Conservation (phyloP, 2,797 vertebrate species). For the Denticeps clupeoides region DNA sequence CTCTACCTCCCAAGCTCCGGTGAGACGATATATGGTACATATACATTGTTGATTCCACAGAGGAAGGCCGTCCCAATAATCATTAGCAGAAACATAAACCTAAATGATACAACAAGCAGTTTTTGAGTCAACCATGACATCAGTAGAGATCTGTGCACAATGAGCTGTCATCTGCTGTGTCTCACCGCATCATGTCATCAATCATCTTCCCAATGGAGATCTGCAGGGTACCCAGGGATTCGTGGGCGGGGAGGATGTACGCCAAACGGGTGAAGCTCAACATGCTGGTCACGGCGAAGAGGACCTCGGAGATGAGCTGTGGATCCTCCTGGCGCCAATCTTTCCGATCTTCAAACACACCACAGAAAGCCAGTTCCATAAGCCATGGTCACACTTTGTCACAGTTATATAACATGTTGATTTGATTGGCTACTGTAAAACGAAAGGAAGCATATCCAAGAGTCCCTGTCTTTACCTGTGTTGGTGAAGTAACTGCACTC, state of each 20-base stretch:
- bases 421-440: too few species aligned
- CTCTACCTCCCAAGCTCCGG: conserved; percentile 71
- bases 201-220: conserved; percentile 91
- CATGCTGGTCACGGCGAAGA: conserved; percentile 88
- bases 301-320: conserved; percentile 76
- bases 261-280: conserved; percentile 82
- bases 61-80: conserved; percentile 86
- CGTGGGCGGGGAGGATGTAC: conserved; percentile 81
- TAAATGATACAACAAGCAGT: conserved; percentile 24
- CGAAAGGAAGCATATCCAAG: too few species aligned
- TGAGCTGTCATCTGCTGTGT: not conserved
- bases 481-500: conserved; percentile 69
- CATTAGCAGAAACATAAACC: conserved; percentile 90
- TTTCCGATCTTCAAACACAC: conserved; percentile 41
- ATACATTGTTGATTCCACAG: conserved; percentile 85
- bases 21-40: conserved; percentile 72
- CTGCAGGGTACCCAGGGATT: conserved; percentile 82
- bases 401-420: too few species aligned
- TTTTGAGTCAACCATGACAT: not conserved
- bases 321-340: conserved; percentile 74
- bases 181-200: conserved; percentile 82
- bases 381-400: too few species aligned
- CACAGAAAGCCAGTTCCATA: too few species aligned
- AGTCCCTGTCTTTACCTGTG: conserved; percentile 51
- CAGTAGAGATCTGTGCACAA: not conserved